These are phyloP conservation scores for Vanessa tameamea DNA, from an alignment of 1,140 invertebrate genomes.

Conservation along the genomic window DNA sequence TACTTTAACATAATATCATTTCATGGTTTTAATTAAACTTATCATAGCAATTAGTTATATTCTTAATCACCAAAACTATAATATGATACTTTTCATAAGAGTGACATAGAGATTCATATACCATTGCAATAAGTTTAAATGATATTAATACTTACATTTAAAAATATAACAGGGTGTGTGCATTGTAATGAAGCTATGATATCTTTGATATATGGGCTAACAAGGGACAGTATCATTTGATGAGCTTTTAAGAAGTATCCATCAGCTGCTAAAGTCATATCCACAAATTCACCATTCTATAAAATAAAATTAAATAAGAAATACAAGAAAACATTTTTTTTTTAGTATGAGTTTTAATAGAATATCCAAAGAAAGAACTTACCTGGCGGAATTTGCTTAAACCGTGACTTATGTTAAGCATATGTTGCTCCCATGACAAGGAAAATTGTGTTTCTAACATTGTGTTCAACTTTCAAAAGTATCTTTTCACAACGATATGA, in stretches of 20 bases:
- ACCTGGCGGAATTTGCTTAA: slow-evolving; percentile 16
- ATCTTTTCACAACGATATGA: too few species aligned
- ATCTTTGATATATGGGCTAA: slow-evolving; percentile 88
- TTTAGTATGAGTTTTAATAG: neutral
- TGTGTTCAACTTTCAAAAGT: neutral
- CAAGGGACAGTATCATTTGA: slow-evolving; percentile 86
- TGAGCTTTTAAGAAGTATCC: slow-evolving; percentile 88
- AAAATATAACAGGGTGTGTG: slow-evolving; percentile 89
- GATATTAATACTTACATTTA: slow-evolving; percentile 63
- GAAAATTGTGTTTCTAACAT: slow-evolving; percentile 30
- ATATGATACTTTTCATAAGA: too few species aligned
- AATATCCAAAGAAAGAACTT: neutral
- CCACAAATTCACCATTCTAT: slow-evolving; percentile 86
- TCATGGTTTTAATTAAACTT: too few species aligned
- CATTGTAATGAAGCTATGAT: slow-evolving; percentile 88
- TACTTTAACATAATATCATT: too few species aligned
- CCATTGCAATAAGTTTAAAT: too few species aligned
- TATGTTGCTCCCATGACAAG: slow-evolving; percentile 29
- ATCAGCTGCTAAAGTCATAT: slow-evolving; percentile 89
- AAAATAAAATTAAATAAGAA: neutral
- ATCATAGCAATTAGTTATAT: too few species aligned
- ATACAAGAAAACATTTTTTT: neutral
- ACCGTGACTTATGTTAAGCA: slow-evolving; percentile 27
- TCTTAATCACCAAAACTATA: too few species aligned
- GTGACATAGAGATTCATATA: too few species aligned